Evolutionary conservation across 2,113 vertebrate species (phyloP), one percentile per base, ranked within the genome.

Genomic region (Motacilla alba): DNA sequence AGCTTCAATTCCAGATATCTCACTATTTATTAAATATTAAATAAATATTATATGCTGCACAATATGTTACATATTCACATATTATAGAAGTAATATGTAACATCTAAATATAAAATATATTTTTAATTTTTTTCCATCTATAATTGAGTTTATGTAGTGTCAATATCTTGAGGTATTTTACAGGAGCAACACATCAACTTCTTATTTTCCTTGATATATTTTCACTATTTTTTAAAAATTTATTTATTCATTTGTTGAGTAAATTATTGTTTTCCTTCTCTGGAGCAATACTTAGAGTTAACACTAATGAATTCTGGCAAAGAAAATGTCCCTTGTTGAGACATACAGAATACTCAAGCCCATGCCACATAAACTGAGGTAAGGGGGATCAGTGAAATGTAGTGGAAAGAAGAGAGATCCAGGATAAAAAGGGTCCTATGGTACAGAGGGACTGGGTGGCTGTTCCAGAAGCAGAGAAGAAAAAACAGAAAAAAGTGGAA

Each of bases 201-300:
- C 24, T 4, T 43, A 9, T 44, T 85, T 94, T 83, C 8, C 20
- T 67, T 68, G 2, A 59, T 50, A n/a, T 1, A 15, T 21, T 10
- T 62, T 5, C 19, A 3, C 6, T 39, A 18, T 15, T 33, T 9
- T 27, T 20, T 7, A 13, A 1, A 4, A 2, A 4, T 39, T 47
- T 13, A 10, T 23, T 20, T 6, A 35, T 31, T 50, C 7, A 16
- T 39, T 85, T 31, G 1, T 7, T 3, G 39, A 46, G 2, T 55
- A 35, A 82, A 59, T 15, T 2, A 28, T 27, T 58, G 0, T 23
- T 41, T 69, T 89, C 2, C 1, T 68, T 68, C 69, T 77, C 28
- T 35, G 16, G 17, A 56, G 16, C 6, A 33, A 18, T 73, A 56
- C 27, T 76, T 80, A 9, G 22, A 37, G 5, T 39, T 11, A 58